A percentile compares a stretch with the other conserved stretches of the same genome.
Conservation (phyloP, 2,797 vertebrate genomes). For the Rhinatrema bivittatum region DNA sequence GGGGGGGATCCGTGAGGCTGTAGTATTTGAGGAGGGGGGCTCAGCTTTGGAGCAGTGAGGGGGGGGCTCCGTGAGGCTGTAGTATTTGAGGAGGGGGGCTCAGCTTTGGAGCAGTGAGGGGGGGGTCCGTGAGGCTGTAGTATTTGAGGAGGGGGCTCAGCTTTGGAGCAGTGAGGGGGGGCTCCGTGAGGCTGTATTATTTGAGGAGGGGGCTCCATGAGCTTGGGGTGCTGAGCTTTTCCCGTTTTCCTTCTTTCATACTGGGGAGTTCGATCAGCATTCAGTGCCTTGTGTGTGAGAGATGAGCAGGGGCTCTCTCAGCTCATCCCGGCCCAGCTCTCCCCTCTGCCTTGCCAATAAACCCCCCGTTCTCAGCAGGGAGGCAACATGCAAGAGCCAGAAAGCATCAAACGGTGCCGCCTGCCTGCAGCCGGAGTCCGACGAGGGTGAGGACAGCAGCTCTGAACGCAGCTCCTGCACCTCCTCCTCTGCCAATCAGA, state of each 20-base stretch:
- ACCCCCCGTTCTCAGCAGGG: too few relatives aligned
- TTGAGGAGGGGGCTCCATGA: accelerated
- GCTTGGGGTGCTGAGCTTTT: not conserved
- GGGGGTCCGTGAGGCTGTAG: too few relatives aligned
- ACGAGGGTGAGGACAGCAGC: constrained; percentile 96
- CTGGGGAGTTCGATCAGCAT: too few relatives aligned
- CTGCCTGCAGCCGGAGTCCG: constrained; percentile 72
- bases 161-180: not conserved
- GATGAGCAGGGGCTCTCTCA: too few relatives aligned
- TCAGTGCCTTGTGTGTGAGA: too few relatives aligned
- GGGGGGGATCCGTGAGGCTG: too few relatives aligned
- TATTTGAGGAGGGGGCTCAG: too few relatives aligned
- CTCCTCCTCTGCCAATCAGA: constrained; percentile 93
- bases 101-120: not conserved
- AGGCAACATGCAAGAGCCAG: constrained; percentile 91
- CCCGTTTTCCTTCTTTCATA: constrained; percentile 7
- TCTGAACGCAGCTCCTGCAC: constrained; percentile 95
- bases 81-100: too few relatives aligned
- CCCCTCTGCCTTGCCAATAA: too few relatives aligned
- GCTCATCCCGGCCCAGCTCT: accelerated
- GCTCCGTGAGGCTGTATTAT: too few relatives aligned
- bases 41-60: not conserved
- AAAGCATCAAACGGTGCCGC: constrained; percentile 83
- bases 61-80: too few relatives aligned
- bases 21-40: too few relatives aligned